Evolutionary conservation across 2,888 invertebrate species (phyloP).

Genomic region (Criorhina ranunculi): DNA sequence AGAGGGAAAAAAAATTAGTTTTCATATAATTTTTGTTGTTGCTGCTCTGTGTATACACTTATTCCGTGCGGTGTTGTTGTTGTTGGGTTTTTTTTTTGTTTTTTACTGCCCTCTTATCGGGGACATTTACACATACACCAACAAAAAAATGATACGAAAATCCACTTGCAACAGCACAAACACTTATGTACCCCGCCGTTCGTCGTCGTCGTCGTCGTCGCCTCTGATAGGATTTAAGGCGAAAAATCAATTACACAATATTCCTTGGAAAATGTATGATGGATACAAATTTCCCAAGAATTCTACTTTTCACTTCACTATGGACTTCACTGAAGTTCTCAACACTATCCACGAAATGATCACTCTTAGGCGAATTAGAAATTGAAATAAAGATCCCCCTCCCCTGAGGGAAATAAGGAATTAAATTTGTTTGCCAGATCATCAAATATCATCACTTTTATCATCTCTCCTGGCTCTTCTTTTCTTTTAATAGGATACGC

Average conservation of each 20-base stretch:
- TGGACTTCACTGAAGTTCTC: neutral
- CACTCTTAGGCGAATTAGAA: conserved; percentile 27
- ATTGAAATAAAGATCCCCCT: conserved; percentile 15
- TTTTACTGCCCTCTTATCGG: conserved; percentile 75
- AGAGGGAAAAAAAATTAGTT: conserved; percentile 51
- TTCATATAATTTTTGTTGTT: conserved; percentile 43
- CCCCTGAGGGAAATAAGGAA: conserved; percentile 34
- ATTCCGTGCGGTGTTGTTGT: conserved; percentile 65
- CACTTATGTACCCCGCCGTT: conserved; percentile 39
- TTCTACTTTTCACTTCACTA: conserved; percentile 15
- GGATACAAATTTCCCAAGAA: conserved; percentile 65
- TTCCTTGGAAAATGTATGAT: conserved; percentile 71
- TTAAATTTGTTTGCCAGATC: conserved; percentile 66
- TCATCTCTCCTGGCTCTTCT: conserved; percentile 30
- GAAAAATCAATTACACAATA: conserved; percentile 74
- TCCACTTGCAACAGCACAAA: conserved; percentile 68
- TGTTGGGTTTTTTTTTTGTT: conserved; percentile 41
- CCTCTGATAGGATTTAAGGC: conserved; percentile 72
- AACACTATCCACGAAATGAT: conserved; percentile 33
- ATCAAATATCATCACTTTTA: conserved; percentile 63
- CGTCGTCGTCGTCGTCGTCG: too few species aligned
- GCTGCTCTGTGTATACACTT: conserved; percentile 46
- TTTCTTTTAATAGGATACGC: conserved; percentile 63
- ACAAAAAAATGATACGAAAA: conserved; percentile 45
- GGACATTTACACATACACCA: conserved; percentile 60